Percentiles rank a stretch among this genome's conserved stretches.
These are phyloP conservation scores for Polyploca ridens DNA, from an alignment of 2,888 invertebrate genomes.

Conservation along the genomic window DNA sequence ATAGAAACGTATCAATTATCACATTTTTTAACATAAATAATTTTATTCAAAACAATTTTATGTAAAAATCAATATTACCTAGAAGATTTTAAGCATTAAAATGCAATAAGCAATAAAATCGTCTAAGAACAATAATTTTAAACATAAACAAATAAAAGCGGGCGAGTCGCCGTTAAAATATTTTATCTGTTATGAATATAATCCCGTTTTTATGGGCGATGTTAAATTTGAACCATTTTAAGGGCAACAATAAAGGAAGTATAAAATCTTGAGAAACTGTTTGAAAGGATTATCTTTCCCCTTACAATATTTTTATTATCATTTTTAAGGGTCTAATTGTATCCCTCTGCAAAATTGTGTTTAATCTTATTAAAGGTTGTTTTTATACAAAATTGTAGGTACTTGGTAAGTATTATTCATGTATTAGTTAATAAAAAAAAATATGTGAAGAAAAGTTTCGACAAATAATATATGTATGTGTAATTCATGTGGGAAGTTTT, in stretches of 20 bases:
- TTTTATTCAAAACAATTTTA: neutral
- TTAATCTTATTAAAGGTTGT: conserved; percentile 30
- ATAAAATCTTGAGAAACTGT: conserved; percentile 66
- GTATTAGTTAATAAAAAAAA: too few relatives aligned
- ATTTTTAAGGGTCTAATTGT: conserved; percentile 57
- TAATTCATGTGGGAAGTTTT: too few relatives aligned
- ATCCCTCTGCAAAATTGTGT: conserved; percentile 32
- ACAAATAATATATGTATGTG: too few relatives aligned
- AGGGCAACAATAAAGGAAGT: conserved; percentile 63
- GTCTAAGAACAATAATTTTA: conserved; percentile 70
- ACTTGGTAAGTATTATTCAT: too few relatives aligned
- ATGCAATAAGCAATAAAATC: conserved; percentile 61
- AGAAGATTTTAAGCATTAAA: conserved; percentile 24
- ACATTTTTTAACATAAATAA: neutral
- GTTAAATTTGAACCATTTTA: conserved; percentile 70
- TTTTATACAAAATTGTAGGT: conserved; percentile 15
- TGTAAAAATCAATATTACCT: conserved; percentile 15
- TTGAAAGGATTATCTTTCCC: conserved; percentile 66
- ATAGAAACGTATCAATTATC: neutral
- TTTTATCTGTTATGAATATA: conserved; percentile 83
- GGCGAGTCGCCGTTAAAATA: conserved; percentile 73
- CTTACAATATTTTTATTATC: conserved; percentile 57
- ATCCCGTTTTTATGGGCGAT: conserved; percentile 71
- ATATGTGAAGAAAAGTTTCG: too few relatives aligned
- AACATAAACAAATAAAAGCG: conserved; percentile 78